Base-by-base conservation (phyloP, 2,797 vertebrate species). In the Oryzias sinensis region DNA sequence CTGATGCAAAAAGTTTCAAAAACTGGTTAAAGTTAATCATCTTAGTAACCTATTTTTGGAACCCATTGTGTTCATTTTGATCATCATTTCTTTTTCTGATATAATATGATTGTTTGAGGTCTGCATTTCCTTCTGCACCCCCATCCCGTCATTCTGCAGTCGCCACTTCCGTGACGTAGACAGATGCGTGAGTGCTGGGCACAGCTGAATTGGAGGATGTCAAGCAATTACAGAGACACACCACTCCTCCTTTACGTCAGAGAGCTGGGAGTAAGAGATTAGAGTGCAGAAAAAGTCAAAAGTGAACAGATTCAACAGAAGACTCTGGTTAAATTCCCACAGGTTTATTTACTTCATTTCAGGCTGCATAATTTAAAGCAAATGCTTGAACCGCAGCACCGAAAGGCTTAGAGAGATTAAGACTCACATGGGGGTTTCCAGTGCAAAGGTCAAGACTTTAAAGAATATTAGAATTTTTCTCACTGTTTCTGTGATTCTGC, bases 401-500 rank as follows among this genome's bases (percentile, higher is more conserved):
- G 60, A 56, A 69, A 64, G 58, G 67, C 60, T 77, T 65, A 68
- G 59, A 59, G 77, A 68, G 62, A 77, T 79, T 72, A 60, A 57
- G n/a, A 54, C 52, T 51, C 67, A 66, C 29, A 20, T 53, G 49
- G 68, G 77, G 69, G 53, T 79, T 77, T 79, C 75, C 49, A 57
- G 24, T n/a, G 52, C 60, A 90, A 88, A 90, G 84, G 86, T 81
- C 81, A 90, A 42, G 5, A 73, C 80, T 87, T 89, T 87, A 74
- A 87, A 87, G 75, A 72, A 69, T 57, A 68, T 64, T 45, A 59
- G 66, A 8, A 66, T 44, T 29, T 24, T 44, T 64, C 61, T 24
- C 1, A 6, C 49, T 55, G 29, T 62, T 59, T 49, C 54, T 40
- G 43, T 55, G 67, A 58, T 70, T 76, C 51, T 54, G 43, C 44